Conservation (phyloP, 1,140 invertebrate species). For the Drosophila punjabiensis region DNA sequence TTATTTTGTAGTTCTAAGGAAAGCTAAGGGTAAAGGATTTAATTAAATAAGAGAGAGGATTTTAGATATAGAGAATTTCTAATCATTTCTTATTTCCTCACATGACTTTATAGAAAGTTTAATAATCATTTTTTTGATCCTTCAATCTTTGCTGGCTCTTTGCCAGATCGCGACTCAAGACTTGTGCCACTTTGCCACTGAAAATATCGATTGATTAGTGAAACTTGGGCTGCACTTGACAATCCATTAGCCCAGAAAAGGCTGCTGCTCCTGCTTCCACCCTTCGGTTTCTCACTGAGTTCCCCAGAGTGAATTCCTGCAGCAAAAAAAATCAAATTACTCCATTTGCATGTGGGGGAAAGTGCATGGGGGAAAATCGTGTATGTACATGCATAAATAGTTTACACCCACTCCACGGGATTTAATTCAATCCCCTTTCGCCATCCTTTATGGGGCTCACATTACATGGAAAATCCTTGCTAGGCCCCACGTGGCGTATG, state of each 20-base stretch:
- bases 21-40: neutral
- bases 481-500: conserved; percentile 72
- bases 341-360: conserved; percentile 45
- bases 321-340: conserved; percentile 53
- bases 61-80: neutral
- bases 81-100: no score
- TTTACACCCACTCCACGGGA: conserved; percentile 11
- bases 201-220: conserved; percentile 39
- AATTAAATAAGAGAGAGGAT: neutral
- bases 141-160: neutral
- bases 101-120: neutral
- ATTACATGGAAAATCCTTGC: conserved; percentile 48
- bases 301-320: conserved; percentile 23
- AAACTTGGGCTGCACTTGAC: conserved; percentile 27
- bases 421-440: neutral
- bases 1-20: neutral
- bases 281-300: neutral
- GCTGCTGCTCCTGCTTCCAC: neutral
- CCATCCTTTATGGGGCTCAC: conserved; percentile 24
- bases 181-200: neutral
- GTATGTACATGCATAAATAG: conserved; percentile 52
- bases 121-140: no score
- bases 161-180: neutral
- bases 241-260: conserved; percentile 31
- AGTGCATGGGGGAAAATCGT: conserved; percentile 23